Evolutionary conservation across 2,888 invertebrate species (phyloP).

Genomic region (Ormyrus pomaceus): DNA sequence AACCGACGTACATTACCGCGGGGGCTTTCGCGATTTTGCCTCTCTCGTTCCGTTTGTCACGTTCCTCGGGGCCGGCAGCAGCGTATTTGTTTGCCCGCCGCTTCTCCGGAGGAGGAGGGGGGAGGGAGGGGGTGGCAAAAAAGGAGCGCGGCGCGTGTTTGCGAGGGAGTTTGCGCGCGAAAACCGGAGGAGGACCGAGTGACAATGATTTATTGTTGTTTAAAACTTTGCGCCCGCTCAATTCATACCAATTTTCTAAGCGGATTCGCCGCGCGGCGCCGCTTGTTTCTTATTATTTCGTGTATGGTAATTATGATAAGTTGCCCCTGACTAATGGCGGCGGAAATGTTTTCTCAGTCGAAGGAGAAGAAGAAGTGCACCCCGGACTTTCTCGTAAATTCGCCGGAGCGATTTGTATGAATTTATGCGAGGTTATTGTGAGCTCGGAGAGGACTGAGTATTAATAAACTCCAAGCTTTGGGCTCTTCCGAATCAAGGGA

Average conservation of each 20-base stretch:
- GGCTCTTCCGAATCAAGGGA: too few species aligned
- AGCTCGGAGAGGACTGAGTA: too few species aligned
- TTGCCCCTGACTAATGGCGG: conserved; percentile 42
- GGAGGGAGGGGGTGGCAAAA: not conserved
- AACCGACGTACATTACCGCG: conserved; percentile 31
- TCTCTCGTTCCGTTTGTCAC: conserved; percentile 8
- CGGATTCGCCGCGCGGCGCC: conserved; percentile 24
- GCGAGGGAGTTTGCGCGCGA: not conserved
- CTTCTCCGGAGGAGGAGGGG: too few species aligned
- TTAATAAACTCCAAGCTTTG: too few species aligned
- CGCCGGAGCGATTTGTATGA: conserved; percentile 31
- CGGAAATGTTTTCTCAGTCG: conserved; percentile 36
- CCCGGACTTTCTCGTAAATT: conserved; percentile 20
- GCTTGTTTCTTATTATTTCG: conserved; percentile 55
- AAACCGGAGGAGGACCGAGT: conserved; percentile 39
- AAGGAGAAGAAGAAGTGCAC: not conserved
- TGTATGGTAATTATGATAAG: conserved; percentile 49
- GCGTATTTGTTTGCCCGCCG: not conserved
- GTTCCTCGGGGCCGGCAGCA: not conserved
- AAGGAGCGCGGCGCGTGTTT: conserved; percentile 7
- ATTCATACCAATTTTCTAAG: conserved; percentile 52
- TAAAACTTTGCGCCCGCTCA: conserved; percentile 62
- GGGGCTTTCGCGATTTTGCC: conserved; percentile 16
- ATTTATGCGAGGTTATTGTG: not conserved
- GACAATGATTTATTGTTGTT: conserved; percentile 64